Conservation (phyloP, 1,140 invertebrate species). For the Brachionus plicatilis region DNA sequence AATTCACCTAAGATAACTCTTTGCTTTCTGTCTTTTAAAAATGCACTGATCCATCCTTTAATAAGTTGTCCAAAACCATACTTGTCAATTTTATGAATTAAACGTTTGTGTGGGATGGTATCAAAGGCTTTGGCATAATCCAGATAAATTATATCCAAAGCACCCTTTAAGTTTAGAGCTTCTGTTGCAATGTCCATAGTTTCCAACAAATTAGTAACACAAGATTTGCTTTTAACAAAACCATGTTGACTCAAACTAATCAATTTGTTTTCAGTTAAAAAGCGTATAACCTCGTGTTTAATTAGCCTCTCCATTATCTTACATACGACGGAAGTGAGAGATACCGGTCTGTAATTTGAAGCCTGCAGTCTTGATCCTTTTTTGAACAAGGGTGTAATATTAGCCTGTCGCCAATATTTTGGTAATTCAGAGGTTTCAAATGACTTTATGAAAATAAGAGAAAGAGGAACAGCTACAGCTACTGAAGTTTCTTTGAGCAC, state of each 20-base stretch:
- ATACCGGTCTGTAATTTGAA: not conserved
- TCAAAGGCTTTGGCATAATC: not conserved
- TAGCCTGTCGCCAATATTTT: not conserved
- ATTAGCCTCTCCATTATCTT: not conserved
- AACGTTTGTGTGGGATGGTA: not conserved
- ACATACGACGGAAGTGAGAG: not conserved
- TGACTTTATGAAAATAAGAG: not conserved
- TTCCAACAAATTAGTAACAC: not conserved
- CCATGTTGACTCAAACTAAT: not conserved
- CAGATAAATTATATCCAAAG: not conserved
- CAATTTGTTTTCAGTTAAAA: not conserved
- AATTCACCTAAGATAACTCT: conserved; percentile 39
- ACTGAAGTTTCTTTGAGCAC: not conserved
- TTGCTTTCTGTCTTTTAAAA: conserved; percentile 41
- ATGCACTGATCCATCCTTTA: not conserved
- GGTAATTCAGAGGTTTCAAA: not conserved
- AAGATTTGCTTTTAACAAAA: not conserved
- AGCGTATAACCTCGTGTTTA: not conserved
- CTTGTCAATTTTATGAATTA: not conserved
- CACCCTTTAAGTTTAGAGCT: not conserved
- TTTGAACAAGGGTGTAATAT: not conserved
- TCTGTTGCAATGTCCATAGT: not conserved
- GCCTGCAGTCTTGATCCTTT: not conserved
- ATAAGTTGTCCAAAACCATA: not conserved
- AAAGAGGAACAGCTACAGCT: not conserved